Evolutionary conservation across 2,888 invertebrate genomes (phyloP), one percentile per base, ranked within the genome.

Genomic region (Dasysyrphus tricinctus): DNA sequence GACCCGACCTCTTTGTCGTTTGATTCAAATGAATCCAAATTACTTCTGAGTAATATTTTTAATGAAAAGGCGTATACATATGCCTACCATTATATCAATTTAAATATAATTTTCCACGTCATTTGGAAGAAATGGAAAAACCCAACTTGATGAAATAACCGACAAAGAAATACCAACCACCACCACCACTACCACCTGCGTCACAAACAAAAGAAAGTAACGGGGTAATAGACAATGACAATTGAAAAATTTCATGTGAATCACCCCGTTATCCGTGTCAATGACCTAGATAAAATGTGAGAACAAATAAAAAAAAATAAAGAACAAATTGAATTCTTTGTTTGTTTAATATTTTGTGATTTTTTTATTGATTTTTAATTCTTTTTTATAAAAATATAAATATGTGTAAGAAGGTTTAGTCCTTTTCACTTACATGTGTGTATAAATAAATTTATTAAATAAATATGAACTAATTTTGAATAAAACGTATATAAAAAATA

Each of bases 201-300:
- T 67, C 65, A 67, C 63, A 47, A 56, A 81, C 76, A 82, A 77
- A 77, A 82, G 74, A 82, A 78, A 78, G 78, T 74, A 44, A 51
- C 69, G 69, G 69, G 0, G 12, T 16, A 54, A 37, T 69, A 44
- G 29, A 65, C 42, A 56, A 70, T 67, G 34, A 34, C 77, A 57
- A 42, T 32, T 70, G 69, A 29, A 75, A 76, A 34, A 32, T 19
- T 49, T 24, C 37, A 77, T 49, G 24, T 82, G 73, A 82, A 32
- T 82, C 82, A 78, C 19, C 69, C 19, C 69, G 12, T 34, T 34
- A 67, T 49, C 34, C 14, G 57, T 42, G 78, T 74, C 82, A 82
- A 16, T 82, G 82, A 82, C 82, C 78, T 59, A 49, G 69, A 47
- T 78, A 56, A 1, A 9, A 19, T 61, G 6, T 32, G 12, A 61